Evolutionary conservation across 2,797 vertebrate genomes (phyloP).

Genomic region (Intellagama lesueurii): DNA sequence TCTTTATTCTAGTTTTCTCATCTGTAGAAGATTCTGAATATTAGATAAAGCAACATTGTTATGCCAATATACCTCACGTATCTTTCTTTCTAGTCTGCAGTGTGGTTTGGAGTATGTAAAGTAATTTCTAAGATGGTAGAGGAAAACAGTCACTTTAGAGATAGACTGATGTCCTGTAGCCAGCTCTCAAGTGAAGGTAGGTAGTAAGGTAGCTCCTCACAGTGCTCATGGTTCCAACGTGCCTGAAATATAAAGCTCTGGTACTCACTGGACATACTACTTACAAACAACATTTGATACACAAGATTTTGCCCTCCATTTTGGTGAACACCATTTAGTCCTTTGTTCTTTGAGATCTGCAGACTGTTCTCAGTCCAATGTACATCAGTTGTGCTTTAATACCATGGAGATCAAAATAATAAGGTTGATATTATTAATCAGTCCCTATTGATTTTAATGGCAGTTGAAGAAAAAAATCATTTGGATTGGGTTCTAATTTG

Average conservation of each 20-base stretch:
- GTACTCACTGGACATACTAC: not conserved
- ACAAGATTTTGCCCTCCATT: not conserved
- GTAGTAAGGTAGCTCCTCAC: slow-evolving; percentile 23
- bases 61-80: slow-evolving; percentile 26
- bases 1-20: not conserved
- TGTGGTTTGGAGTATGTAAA: slow-evolving; percentile 80
- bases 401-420: not conserved
- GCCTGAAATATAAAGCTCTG: not conserved
- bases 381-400: not conserved
- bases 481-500: not conserved
- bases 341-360: not conserved
- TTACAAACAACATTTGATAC: not conserved
- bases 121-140: slow-evolving; percentile 88
- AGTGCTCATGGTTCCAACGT: not conserved
- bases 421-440: not conserved
- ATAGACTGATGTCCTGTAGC: slow-evolving; percentile 75
- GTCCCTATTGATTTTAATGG: not conserved
- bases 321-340: not conserved
- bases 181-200: slow-evolving; percentile 66
- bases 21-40: slow-evolving; percentile 1
- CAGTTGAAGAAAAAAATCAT: not conserved
- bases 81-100: slow-evolving; percentile 72
- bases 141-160: slow-evolving; percentile 87
- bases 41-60: not conserved
- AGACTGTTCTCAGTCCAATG: not conserved